Evolutionary conservation across 2,113 vertebrate species (phyloP), one percentile per base, ranked within the genome.

Genomic region (Synchiropus splendidus): DNA sequence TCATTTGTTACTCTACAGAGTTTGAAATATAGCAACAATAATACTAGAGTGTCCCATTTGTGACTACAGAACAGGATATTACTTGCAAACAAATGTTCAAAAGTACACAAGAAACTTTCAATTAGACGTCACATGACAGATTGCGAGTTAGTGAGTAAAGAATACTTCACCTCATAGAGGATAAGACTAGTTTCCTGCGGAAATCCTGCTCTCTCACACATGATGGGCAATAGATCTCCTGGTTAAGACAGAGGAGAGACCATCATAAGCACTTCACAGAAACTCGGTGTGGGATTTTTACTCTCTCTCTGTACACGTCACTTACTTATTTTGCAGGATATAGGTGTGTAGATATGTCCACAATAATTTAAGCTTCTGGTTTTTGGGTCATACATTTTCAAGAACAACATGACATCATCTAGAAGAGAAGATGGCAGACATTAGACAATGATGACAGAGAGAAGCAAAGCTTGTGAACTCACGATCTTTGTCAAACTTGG

Each of bases 281-380:
- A 15, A 13, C 6, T 11, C 10, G 16, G 13, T 39, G 16, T 1
- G 10, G 16, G 16, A 15, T 2, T 4, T 16, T 16, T 21, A n/a
- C 27, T 12, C 10, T 6, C 12, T 35, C 13, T 45, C 15, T 9
- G 1, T 14, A 33, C 10, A 6, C 10, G 10, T 14, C 16, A 90
- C 91, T 89, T 82, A 98, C 95, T 90, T 90, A 98, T 99, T 98
- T 97, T 99, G 85, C 94, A 98, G 88, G 94, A 97, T 89, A 98
- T 98, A 78, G 94, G 94, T 39, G 94, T 98, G 77, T 99, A 98
- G 91, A 97, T 98, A 86, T 98, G 95, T 87, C 95, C 95, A 87
- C 95, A 98, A 87, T 99, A 98, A 90, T 98, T 99, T 90, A 98
- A 89, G 85, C 94, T 99, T 87, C 91, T 87, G 71, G 92, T 94